phyloP scores from a whole-genome alignment of 2,888 invertebrate species.

The Prostheceraeus crozeri region DNA sequence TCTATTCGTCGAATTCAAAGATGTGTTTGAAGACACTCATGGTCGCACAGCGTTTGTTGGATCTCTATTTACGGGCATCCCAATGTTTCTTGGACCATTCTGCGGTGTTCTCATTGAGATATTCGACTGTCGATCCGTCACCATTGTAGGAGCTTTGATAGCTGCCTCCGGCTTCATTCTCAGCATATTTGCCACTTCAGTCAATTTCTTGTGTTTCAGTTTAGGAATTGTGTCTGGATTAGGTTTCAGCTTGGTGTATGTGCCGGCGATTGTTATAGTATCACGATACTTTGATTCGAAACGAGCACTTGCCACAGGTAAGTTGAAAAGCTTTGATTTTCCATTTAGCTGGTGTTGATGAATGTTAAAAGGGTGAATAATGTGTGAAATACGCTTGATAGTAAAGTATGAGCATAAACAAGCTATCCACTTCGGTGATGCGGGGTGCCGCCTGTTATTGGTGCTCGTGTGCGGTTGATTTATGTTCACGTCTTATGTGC shows the following conservation, averaged over 20 bases:
- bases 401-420: too few relatives aligned
- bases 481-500: too few relatives aligned
- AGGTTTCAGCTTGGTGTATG: slow-evolving; percentile 54
- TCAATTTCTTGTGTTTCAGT: slow-evolving; percentile 50
- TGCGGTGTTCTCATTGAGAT: slow-evolving; percentile 51
- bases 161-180: slow-evolving; percentile 49
- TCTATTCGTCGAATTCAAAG: slow-evolving; percentile 73
- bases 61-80: slow-evolving; percentile 81
- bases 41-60: slow-evolving; percentile 83
- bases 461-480: too few relatives aligned
- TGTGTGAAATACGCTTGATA: too few relatives aligned
- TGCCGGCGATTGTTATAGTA: slow-evolving; percentile 54
- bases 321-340: too few relatives aligned
- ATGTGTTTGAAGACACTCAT: slow-evolving; percentile 74
- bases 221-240: slow-evolving; percentile 54
- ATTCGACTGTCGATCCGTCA: slow-evolving; percentile 52
- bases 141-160: slow-evolving; percentile 51
- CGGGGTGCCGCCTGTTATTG: too few relatives aligned
- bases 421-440: too few relatives aligned
- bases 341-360: too few relatives aligned
- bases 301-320: slow-evolving; percentile 51
- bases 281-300: slow-evolving; percentile 56
- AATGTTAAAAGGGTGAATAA: too few relatives aligned
- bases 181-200: slow-evolving; percentile 48
- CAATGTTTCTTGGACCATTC: slow-evolving; percentile 61